Base-by-base conservation (phyloP, 2,113 vertebrate genomes). In the Microcebus ravelobensis region DNA sequence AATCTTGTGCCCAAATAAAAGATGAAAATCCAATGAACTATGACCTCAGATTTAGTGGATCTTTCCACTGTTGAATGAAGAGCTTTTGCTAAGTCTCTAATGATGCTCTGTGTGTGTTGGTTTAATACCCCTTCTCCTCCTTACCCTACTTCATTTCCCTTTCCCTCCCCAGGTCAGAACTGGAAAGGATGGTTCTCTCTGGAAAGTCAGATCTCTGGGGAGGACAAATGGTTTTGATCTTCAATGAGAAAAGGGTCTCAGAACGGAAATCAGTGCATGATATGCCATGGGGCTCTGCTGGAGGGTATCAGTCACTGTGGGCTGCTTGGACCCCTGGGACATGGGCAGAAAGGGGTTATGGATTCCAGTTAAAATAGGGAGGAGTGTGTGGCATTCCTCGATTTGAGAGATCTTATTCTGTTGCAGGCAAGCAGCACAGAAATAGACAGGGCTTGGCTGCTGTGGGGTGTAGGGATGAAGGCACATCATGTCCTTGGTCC, bases 401-500 rank as follows among this genome's bases (percentile, higher is more conserved):
- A 42, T 34, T 57, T 50, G 73, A 70, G 68, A 92, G 52, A 48
- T 83, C 36, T 80, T 63, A 8, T 17, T 91, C 57, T 61, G 42
- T 67, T 63, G 18, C 50, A 87, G 79, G 14, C 57, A 48, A 29
- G 3, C 31, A 15, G 15, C 18, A 8, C 65, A 45, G 73, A 93
- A 89, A 87, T 45, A 91, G 42, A 65, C 52, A 65, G 45, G 57
- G 45, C 45, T 29, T 70, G 55, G 42, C 83, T 95, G 84, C 70
- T 31, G 45, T 61, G 55, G 82, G 25, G 42, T n/a, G 42, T 2
- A 0, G 52, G 92, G 76, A 27, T 8, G 39, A 91, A 82, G 83
- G 48, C n/a, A 34, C 20, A 59, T 17, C 7, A 3, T 36, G 76
- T 88, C 97, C 93, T 97, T 97, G 87, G 65, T 88, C 68, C 83